These are phyloP conservation scores for Meloidogyne hapla DNA, from an alignment of 1,140 invertebrate species.

Conservation along the genomic window DNA sequence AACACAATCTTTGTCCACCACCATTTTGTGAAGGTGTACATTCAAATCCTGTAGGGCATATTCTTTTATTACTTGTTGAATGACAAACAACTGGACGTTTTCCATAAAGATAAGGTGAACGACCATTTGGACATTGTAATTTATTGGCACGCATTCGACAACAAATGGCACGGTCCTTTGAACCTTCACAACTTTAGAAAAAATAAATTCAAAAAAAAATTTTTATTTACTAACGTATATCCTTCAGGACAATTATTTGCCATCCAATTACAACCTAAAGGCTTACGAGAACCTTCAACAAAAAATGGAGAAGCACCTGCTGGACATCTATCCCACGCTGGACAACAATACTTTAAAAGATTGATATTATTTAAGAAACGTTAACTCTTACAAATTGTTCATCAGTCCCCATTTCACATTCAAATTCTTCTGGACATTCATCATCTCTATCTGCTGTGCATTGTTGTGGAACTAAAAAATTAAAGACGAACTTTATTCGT, in stretches of 20 bases:
- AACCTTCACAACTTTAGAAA: constrained; percentile 51
- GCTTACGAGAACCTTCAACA: constrained; percentile 51
- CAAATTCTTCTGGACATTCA: constrained; percentile 55
- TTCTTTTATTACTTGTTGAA: constrained; percentile 54
- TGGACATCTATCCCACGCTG: constrained; percentile 52
- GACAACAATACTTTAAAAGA: constrained; percentile 46
- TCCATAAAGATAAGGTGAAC: constrained; percentile 51
- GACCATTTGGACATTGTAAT: constrained; percentile 51
- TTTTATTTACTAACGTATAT: constrained; percentile 45
- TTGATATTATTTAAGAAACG: not conserved
- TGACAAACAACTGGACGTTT: constrained; percentile 48
- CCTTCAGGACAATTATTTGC: constrained; percentile 62
- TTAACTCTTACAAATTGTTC: constrained; percentile 32
- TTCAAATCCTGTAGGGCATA: constrained; percentile 54
- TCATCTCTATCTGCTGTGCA: constrained; percentile 46
- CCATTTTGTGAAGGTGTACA: constrained; percentile 51
- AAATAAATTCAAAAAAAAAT: not conserved
- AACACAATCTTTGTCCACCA: constrained; percentile 54
- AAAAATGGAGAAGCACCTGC: constrained; percentile 47
- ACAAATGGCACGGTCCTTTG: constrained; percentile 52
- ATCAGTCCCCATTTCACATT: constrained; percentile 47
- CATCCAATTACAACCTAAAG: constrained; percentile 55
- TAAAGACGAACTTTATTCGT: not conserved
- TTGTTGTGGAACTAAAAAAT: constrained; percentile 35
- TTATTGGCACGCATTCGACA: constrained; percentile 38